Evolutionary conservation across 2,888 invertebrate genomes (phyloP).

Genomic region (Strigamia maritima): DNA sequence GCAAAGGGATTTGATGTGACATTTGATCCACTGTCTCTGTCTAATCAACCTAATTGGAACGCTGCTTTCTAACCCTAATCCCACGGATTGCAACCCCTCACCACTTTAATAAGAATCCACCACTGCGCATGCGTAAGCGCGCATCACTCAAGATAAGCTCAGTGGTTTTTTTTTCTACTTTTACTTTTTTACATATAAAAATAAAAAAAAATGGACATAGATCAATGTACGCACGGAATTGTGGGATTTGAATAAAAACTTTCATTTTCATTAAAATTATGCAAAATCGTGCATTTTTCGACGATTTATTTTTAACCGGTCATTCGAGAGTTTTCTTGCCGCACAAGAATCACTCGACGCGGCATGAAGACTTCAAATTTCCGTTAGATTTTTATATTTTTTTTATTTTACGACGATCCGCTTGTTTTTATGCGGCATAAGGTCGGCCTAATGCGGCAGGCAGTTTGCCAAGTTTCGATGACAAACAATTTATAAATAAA

Average conservation of each 20-base stretch:
- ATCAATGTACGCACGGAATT: not conserved
- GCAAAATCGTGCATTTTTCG: too few relatives aligned
- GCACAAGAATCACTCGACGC: too few relatives aligned
- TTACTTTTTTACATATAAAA: not conserved
- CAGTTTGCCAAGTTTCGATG: not conserved
- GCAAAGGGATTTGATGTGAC: conserved; percentile 2
- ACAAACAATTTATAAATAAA: too few relatives aligned
- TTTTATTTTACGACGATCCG: too few relatives aligned
- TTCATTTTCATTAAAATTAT: too few relatives aligned
- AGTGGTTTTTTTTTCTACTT: not conserved
- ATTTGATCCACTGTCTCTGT: conserved; percentile 16
- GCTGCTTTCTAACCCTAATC: conserved; percentile 6
- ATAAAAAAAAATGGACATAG: not conserved
- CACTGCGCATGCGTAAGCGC: conserved; percentile 23
- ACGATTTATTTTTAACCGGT: too few relatives aligned
- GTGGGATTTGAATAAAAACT: too few relatives aligned
- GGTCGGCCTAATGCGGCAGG: too few relatives aligned
- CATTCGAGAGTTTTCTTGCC: too few relatives aligned
- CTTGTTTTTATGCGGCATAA: too few relatives aligned
- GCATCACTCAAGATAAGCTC: conserved; percentile 23
- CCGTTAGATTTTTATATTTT: too few relatives aligned
- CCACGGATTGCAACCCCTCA: conserved; percentile 18
- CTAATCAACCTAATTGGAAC: conserved; percentile 20
- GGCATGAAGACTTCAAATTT: too few relatives aligned
- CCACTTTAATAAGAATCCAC: conserved; percentile 23